A percentile compares a stretch with the other conserved stretches of the same genome.
Conservation (phyloP, 2,113 vertebrate genomes). For the Ptychochromis oligacanthus region DNA sequence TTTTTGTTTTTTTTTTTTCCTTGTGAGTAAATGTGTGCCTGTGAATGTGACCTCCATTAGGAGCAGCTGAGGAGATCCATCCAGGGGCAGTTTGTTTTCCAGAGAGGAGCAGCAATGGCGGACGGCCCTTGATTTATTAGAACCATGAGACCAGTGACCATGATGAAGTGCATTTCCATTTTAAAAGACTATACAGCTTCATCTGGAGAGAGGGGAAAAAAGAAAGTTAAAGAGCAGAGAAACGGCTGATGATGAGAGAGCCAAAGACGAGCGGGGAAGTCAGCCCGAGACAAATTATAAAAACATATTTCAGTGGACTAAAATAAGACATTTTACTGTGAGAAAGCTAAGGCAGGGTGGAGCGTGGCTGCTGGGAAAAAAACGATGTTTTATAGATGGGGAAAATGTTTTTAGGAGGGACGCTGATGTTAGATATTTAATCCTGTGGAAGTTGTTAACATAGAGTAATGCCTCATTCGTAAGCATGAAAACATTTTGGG, state of each 20-base stretch:
- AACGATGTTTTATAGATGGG: constrained; percentile 7
- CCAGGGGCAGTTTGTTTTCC: constrained; percentile 79
- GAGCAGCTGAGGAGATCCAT: constrained; percentile 75
- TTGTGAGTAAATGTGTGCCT: constrained; percentile 58
- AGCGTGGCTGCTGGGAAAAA: not conserved
- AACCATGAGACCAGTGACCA: constrained; percentile 76
- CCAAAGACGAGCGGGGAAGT: not conserved
- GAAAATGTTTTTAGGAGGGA: constrained; percentile 42
- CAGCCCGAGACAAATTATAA: not conserved
- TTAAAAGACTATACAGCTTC: constrained; percentile 80
- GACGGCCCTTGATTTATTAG: constrained; percentile 82
- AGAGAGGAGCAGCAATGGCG: constrained; percentile 70
- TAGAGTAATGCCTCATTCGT: constrained; percentile 71
- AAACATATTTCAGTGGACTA: not conserved
- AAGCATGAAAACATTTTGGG: constrained; percentile 67
- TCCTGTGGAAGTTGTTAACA: constrained; percentile 69
- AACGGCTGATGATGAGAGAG: not conserved
- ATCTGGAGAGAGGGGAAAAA: constrained; percentile 47
- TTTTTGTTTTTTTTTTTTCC: not conserved
- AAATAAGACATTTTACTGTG: not conserved
- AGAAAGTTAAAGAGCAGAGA: constrained; percentile 31
- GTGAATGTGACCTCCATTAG: constrained; percentile 82
- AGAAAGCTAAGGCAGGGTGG: not conserved
- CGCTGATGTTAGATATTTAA: constrained; percentile 75
- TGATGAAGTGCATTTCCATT: constrained; percentile 84